A percentile compares a stretch with the other conserved stretches of the same genome.
Conservation (phyloP, 2,797 vertebrate species). For the Allobates femoralis region DNA sequence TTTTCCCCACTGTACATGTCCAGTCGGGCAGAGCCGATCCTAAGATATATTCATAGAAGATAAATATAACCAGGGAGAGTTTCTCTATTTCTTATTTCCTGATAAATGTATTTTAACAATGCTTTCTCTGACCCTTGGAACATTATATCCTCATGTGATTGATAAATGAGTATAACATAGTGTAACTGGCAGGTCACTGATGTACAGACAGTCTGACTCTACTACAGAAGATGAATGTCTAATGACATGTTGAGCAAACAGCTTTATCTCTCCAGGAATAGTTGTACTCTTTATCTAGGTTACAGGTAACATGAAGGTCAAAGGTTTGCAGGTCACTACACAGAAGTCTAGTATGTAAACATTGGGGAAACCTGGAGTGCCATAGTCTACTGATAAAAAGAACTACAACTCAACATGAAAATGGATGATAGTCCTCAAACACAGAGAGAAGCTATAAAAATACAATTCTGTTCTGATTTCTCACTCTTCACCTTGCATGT, state of each 20-base stretch:
- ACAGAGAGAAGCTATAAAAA: background rate
- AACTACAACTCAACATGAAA: background rate
- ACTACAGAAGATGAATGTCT: background rate
- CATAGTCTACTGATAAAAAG: background rate
- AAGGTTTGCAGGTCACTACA: constrained; percentile 38
- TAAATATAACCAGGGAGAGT: no score
- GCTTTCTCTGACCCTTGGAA: no score
- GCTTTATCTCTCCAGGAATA: constrained; percentile 46
- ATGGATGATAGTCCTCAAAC: no score
- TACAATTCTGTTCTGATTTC: no score
- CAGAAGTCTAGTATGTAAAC: constrained; percentile 21
- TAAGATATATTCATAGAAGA: no score
- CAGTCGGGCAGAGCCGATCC: no score
- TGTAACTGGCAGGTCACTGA: background rate
- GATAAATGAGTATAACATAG: background rate
- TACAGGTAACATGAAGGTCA: constrained; percentile 46
- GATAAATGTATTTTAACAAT: no score
- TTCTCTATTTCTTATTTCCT: no score
- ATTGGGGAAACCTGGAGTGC: constrained; percentile 12
- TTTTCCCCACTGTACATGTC: no score
- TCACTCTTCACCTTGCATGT: no score
- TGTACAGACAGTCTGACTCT: background rate
- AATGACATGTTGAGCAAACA: constrained; percentile 35
- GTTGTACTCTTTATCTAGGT: constrained; percentile 31
- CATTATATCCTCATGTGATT: background rate